Percentiles rank a stretch among this genome's conserved stretches.
These are phyloP conservation scores for Strigamia crassipes DNA, from an alignment of 2,888 invertebrate genomes.

Conservation along the genomic window DNA sequence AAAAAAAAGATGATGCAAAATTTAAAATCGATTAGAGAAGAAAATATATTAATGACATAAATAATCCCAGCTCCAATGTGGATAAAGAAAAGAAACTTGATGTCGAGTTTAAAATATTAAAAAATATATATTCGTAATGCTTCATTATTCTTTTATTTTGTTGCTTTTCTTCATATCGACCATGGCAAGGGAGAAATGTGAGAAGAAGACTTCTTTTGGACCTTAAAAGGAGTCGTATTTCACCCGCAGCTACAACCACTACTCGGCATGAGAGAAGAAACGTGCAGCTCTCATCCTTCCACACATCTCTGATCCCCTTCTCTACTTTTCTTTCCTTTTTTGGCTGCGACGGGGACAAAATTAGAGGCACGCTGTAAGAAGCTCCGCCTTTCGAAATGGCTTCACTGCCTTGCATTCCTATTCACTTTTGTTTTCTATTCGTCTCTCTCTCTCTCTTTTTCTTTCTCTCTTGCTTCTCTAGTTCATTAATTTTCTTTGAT, in stretches of 20 bases:
- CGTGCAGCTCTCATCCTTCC: slow-evolving; percentile 17
- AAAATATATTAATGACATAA: too few species aligned
- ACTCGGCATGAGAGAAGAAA: slow-evolving; percentile 28
- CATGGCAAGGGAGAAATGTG: slow-evolving; percentile 7
- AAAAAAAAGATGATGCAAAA: too few species aligned
- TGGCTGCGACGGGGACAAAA: slow-evolving; percentile 5
- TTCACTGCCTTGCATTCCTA: slow-evolving; percentile 32
- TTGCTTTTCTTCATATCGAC: slow-evolving; percentile 25
- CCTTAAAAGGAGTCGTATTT: slow-evolving; percentile 42
- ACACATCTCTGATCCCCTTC: slow-evolving; percentile 22
- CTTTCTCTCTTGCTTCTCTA: not conserved
- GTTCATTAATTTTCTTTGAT: slow-evolving; percentile 33
- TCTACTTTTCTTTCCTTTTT: not conserved
- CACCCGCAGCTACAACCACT: slow-evolving; percentile 30
- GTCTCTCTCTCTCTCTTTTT: not conserved
- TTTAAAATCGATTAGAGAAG: too few species aligned
- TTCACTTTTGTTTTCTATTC: slow-evolving; percentile 17
- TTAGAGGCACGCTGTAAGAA: slow-evolving; percentile 13
- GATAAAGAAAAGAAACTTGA: too few species aligned
- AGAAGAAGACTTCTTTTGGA: slow-evolving; percentile 35
- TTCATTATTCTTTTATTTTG: slow-evolving; percentile 19
- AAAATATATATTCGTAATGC: not conserved
- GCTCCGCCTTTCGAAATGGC: slow-evolving; percentile 35
- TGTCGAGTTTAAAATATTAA: not conserved
- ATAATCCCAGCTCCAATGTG: too few species aligned